Evolutionary conservation across 2,113 vertebrate genomes (phyloP), one percentile per base, ranked within the genome.

Genomic region (Poecile atricapillus): DNA sequence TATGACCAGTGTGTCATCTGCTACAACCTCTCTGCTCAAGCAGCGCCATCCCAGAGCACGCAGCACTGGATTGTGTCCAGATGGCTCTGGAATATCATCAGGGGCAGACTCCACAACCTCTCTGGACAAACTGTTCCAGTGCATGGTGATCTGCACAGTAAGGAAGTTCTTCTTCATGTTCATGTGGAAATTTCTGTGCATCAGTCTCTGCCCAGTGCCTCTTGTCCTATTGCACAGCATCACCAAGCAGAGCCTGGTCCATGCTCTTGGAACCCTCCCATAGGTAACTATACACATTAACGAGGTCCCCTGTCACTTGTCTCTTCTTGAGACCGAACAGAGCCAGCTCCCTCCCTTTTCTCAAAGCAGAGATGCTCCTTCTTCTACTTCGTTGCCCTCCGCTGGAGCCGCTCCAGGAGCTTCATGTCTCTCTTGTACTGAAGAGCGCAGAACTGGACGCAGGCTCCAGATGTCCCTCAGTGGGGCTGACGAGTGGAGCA

Each of bases 361-460:
- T 39, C 46, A 1, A 6, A 28, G 15, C 11, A 12, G 18, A 37
- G 25, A 49, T 37, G 52, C 13, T 58, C 19, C 49, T 41, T 41
- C 21, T 10, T 18, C 9, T 5, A 11, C 37, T 33, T 37, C 23
- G 1, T 1, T 18, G n/a, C 30, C 4, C 20, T 47, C 43, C 3
- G 5, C 50, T 16, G 50, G 41, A 65, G 37, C 4, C 10, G 8
- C 59, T 19, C 12, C 55, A 15, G 53, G 9, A 31, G 30, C 60
- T 39, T 24, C 20, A 1, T 2, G 37, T 60, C 18, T 13, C 31
- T 37, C 39, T 10, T 3, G n/a, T 7, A 4, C 55, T 2, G 86
- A 44, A 31, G 43, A 49, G 37, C 27, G 22, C 68, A 44, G 27
- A 67, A 14, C 11, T 1, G n/a, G 11, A 35, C 77, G 11, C 18